Conservation (phyloP, 2,888 invertebrate genomes). For the Thera obeliscata region DNA sequence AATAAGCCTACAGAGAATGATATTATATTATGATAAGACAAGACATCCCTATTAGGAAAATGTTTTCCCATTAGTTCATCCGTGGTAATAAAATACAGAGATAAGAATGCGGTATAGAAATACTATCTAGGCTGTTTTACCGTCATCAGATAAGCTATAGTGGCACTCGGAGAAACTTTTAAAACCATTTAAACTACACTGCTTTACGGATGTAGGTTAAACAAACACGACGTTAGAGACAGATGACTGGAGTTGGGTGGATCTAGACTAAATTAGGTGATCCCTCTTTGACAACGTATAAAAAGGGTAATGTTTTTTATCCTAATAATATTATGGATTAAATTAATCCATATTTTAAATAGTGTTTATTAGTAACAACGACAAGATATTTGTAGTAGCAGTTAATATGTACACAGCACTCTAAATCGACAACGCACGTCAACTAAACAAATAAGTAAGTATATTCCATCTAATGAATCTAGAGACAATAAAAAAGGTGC, state of each 20-base stretch:
- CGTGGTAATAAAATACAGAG: conserved; percentile 13
- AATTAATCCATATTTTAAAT: too few relatives aligned
- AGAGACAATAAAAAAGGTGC: conserved; percentile 19
- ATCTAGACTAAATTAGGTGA: background rate
- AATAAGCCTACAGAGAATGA: background rate
- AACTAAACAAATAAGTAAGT: conserved; percentile 2
- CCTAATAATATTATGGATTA: too few relatives aligned
- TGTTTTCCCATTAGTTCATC: background rate
- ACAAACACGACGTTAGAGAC: background rate
- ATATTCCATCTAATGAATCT: conserved; percentile 21
- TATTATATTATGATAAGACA: conserved; percentile 1
- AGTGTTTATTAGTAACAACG: background rate
- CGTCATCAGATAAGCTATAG: conserved; percentile 4
- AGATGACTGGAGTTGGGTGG: background rate
- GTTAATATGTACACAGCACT: background rate
- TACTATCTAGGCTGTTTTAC: background rate
- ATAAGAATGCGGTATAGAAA: conserved; percentile 2
- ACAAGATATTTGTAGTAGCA: background rate
- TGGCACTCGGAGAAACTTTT: conserved; percentile 10
- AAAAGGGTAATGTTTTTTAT: too few relatives aligned
- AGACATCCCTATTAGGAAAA: background rate
- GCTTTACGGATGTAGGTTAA: conserved; percentile 6
- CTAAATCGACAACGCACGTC: conserved; percentile 1
- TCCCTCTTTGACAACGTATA: background rate
- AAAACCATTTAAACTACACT: background rate